Evolutionary conservation across 2,113 vertebrate species (phyloP).

Genomic region (Otocyon megalotis): DNA sequence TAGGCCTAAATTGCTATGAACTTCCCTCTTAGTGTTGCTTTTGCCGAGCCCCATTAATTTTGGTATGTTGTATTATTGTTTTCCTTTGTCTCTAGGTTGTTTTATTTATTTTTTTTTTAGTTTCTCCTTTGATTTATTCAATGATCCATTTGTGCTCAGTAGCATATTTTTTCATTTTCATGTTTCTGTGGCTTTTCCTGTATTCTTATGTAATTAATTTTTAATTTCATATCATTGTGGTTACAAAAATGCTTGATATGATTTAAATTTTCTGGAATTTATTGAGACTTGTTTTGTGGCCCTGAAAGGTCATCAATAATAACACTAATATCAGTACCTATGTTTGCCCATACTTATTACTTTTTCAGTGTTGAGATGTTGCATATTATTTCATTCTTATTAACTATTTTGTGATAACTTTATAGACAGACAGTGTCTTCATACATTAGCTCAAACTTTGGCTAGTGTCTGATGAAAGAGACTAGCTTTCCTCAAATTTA

Average conservation of each 20-base stretch:
- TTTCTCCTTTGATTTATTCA: neutral
- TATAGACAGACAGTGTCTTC: neutral
- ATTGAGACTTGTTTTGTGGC: neutral
- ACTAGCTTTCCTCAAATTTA: neutral
- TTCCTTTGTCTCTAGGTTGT: neutral
- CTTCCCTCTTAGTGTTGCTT: neutral
- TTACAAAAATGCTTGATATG: neutral
- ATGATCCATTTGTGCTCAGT: neutral
- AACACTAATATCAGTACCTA: neutral
- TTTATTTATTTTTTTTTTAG: neutral
- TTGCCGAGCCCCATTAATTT: neutral
- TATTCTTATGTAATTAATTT: neutral
- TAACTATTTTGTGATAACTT: neutral
- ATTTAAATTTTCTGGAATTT: neutral
- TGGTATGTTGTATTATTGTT: neutral
- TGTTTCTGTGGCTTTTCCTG: neutral
- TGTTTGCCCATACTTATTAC: neutral
- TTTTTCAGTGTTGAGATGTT: neutral
- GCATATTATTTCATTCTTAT: neutral
- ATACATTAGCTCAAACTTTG: neutral
- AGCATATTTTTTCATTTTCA: neutral
- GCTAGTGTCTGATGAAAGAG: neutral
- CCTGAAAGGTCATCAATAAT: neutral
- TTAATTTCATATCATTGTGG: neutral
- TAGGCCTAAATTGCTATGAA: neutral